These are phyloP conservation scores for Hypotaenidia philippensis DNA, from an alignment of 2,797 vertebrate genomes.

Conservation along the genomic window DNA sequence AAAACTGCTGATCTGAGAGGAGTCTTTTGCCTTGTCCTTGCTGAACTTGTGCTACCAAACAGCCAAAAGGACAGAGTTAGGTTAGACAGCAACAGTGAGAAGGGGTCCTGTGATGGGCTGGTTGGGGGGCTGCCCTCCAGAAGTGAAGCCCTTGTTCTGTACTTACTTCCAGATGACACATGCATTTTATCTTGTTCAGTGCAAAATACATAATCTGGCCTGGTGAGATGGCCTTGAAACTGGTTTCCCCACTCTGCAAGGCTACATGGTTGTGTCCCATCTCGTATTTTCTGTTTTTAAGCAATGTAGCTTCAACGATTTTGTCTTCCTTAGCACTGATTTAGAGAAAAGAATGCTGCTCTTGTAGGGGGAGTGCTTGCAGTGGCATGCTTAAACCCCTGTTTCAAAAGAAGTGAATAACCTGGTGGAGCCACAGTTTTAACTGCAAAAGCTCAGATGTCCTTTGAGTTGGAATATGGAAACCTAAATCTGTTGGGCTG, in stretches of 20 bases:
- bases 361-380: not conserved
- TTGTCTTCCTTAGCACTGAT: not conserved
- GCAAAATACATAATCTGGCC: not conserved
- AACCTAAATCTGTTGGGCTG: not conserved
- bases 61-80: not conserved
- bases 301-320: not conserved
- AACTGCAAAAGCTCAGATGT: not conserved
- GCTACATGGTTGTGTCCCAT: not conserved
- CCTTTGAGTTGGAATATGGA: not conserved
- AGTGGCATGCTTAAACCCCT: not conserved
- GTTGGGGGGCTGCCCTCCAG: not conserved
- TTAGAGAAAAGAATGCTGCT: not conserved
- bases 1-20: not conserved
- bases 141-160: not conserved
- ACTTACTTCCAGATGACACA: not conserved
- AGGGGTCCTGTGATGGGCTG: not conserved
- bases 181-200: not conserved
- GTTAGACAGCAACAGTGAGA: not conserved
- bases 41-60: not conserved
- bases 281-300: not conserved
- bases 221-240: not conserved
- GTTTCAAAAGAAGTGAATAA: not conserved
- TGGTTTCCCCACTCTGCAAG: not conserved
- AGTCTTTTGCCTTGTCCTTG: not conserved
- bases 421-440: not conserved